Base-by-base conservation (phyloP, 2,113 vertebrate genomes). In the Chunga burmeisteri region DNA sequence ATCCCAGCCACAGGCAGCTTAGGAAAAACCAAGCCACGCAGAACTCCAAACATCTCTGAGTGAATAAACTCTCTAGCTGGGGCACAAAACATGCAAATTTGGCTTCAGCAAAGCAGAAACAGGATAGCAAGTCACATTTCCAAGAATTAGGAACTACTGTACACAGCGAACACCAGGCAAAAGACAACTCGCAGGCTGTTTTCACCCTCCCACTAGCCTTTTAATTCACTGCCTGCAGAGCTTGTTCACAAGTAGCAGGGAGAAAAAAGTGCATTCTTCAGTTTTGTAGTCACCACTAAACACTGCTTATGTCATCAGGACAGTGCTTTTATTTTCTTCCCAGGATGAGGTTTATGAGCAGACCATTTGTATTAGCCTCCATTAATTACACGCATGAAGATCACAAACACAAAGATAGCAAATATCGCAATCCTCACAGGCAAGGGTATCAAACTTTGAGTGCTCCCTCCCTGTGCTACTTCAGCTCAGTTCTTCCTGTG, bases 381-480 rank as follows among this genome's bases (percentile, higher is more conserved):
- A 97, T 90, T 55, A 11, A 93, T 96, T 25, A 96, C 46, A 83
- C 97, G 98, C 88, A 98, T 83, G 38, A 99, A 66, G 26, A 99
- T 13, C 59, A 99, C 58, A 23, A 97, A 95, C 13, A 96, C 55
- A 42, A 99, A 78, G 30, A 98, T 36, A 17, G 98, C 26, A 19
- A 99, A 97, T 34, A 98, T 52, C 22, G 97, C 34, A 2, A 99
- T 92, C 95, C 95, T 98, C 90, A 99, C 77, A 23, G 97, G 88
- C 25, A 80, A 19, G 3, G 98, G 97, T 16, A 99, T 94, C 16
- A 97, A 88, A 26, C 90, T 93, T 21, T 65, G 93, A 63, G 86
- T 67, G 40, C 96, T 16, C 68, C 97, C 96, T 73, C 22, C 92
- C 62, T 92, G 95, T 32, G 97, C 96, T 55, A 20, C 34, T 38